Evolutionary conservation across 2,113 vertebrate species (phyloP), one percentile per base, ranked within the genome.

Genomic region (Melospiza melodia): DNA sequence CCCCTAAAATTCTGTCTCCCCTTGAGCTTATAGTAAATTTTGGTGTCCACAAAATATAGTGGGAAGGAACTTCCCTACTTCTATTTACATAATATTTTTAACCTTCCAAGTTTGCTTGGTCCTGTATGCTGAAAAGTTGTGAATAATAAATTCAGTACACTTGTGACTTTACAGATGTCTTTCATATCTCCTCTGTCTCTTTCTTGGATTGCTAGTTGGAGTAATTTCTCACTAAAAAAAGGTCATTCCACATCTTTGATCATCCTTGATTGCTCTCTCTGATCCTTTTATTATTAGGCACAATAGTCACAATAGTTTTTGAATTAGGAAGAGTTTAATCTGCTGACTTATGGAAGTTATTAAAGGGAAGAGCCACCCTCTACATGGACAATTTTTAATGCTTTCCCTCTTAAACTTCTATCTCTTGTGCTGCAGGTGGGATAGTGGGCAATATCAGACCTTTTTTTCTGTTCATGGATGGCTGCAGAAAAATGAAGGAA

Each of bases 231-330:
- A 16, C 28, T 62, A 22, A 81, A 30, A 71, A 62, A 79, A 52
- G 22, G 30, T 35, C 21, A 68, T 68, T 87, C 46, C 23, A 39
- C 11, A 24, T 75, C 4, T 87, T 78, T 74, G 51, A 67, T 84
- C 73, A 81, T 89, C 30, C 33, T 87, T 68, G 31, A 44, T 84
- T 89, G 39, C 69, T 84, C 74, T 81, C 52, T 75, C 57, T 27
- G 33, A 85, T 87, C 58, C 43, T 91, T 90, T 87, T 76, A 85
- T 79, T 90, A 57, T 75, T 75, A 82, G 37, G 28, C 19, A 37
- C 4, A 25, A 37, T 41, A 76, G 12, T 75, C 0, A 0, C 49
- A 67, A 25, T 84, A 78, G 48, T 65, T 93, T 84, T 78, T 95
- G 33, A 48, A 72, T 79, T 82, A 43, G 44, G 12, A 79, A 30